Conservation (phyloP, 2,113 vertebrate species). For the Gracilinanus agilis region DNA sequence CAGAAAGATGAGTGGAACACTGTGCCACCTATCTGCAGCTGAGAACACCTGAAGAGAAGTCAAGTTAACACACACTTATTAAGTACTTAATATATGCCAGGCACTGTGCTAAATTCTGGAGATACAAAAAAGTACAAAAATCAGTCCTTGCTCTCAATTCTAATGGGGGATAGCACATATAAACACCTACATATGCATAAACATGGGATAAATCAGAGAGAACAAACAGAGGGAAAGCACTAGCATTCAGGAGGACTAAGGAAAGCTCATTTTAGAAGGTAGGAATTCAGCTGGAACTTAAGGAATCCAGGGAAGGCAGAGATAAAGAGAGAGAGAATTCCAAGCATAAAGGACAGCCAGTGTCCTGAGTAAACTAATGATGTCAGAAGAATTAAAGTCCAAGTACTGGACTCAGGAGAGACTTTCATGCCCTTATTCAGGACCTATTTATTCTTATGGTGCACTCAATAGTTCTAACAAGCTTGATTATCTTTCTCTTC, state of each 20-base stretch:
- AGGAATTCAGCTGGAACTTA: background rate
- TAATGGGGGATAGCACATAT: background rate
- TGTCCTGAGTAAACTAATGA: background rate
- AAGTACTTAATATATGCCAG: background rate
- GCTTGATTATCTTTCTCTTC: background rate
- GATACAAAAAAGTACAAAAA: background rate
- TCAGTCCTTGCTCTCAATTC: background rate
- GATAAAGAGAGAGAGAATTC: background rate
- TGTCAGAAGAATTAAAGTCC: background rate
- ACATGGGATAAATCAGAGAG: background rate
- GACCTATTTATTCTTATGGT: background rate
- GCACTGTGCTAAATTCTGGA: background rate
- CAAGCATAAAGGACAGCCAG: background rate
- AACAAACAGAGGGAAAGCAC: background rate
- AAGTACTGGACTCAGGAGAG: background rate
- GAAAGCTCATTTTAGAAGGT: background rate
- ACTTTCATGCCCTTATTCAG: slow-evolving; percentile 1
- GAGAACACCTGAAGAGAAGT: background rate
- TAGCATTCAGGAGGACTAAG: background rate
- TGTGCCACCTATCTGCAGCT: background rate
- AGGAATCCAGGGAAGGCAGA: background rate
- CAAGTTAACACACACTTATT: background rate
- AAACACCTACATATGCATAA: background rate
- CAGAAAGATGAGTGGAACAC: no score
- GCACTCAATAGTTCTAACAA: background rate